Base-by-base conservation (phyloP, 2,797 vertebrate species). In the Mus caroli region DNA sequence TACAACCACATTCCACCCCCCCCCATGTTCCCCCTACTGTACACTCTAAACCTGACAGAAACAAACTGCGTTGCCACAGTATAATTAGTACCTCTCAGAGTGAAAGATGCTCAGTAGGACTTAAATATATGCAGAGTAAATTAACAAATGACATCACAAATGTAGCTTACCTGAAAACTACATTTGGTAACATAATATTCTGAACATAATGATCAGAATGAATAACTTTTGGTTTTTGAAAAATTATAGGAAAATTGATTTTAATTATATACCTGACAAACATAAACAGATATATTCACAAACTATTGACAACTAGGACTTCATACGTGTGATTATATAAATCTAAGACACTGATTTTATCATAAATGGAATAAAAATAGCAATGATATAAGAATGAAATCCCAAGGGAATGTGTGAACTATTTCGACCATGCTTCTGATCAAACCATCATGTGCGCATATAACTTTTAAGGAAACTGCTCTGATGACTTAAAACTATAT, bases 101-200 rank as follows among this genome's bases (percentile, higher is more conserved):
- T 75, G 37, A 91, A 90, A 73, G 24, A 24, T 43, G 46, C 50
- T 92, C 76, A 85, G 15, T 10, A 88, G 40, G 64, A 15, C 56
- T 37, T 85, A 58, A 87, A 62, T 62, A 89, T 37, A 12, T 92
- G 26, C 8, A 92, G n/a, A 95, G 75, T 82, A 92, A 95, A 93
- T 46, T n/a, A 87, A 78, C 28, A 24, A 73, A 88, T 80, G 37
- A 90, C 6, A 79, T 34, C 13, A 15, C 28, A 71, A 34, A 6
- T 82, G 7, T 78, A 83, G 60, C 37, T n/a, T 84, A 88, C 15
- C 46, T 75, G 52, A 94, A 92, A 94, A 90, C 67, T 73, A 90
- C 7, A 54, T 4, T 83, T 93, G 56, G 71, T 71, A 34, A 79
- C 83, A 50, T 31, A 93, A 69, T 91, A 88, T 78, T 92, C 54